Conservation (phyloP, 2,888 invertebrate species). For the Icerya purchasi region DNA sequence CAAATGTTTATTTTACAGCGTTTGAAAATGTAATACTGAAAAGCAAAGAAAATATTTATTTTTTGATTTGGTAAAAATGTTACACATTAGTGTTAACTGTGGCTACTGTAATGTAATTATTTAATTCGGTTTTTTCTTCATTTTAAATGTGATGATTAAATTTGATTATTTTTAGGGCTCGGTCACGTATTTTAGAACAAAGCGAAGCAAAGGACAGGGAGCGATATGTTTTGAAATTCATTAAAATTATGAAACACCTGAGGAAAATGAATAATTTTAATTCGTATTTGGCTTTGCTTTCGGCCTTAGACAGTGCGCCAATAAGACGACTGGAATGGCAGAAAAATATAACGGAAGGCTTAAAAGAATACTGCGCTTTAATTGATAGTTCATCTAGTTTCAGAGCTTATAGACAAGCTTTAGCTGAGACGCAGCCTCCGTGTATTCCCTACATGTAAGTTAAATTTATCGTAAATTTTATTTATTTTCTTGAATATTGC, state of each 20-base stretch:
- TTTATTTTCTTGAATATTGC: slow-evolving; percentile 2
- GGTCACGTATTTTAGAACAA: slow-evolving; percentile 78
- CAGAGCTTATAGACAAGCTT: slow-evolving; percentile 80
- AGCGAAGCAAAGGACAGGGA: slow-evolving; percentile 87
- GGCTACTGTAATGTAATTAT: no score
- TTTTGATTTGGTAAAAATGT: no score
- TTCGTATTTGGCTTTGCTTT: slow-evolving; percentile 86
- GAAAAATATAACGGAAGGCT: slow-evolving; percentile 68
- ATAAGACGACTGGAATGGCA: slow-evolving; percentile 82
- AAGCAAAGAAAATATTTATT: no score
- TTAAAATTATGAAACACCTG: slow-evolving; percentile 95
- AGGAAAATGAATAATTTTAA: slow-evolving; percentile 96
- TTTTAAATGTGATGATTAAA: no score
- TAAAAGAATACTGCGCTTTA: slow-evolving; percentile 83
- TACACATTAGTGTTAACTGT: no score
- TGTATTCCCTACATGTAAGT: slow-evolving; percentile 98
- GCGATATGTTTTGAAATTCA: slow-evolving; percentile 79
- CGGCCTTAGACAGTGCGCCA: slow-evolving; percentile 91
- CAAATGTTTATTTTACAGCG: no score
- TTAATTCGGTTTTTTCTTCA: no score
- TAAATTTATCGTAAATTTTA: background rate
- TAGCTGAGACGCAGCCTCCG: slow-evolving; percentile 87
- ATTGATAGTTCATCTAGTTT: slow-evolving; percentile 98
- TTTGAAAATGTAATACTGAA: no score
- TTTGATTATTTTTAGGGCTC: slow-evolving; percentile 40